These are phyloP conservation scores for Trichogramma dendrolimi DNA, from an alignment of 2,888 invertebrate species.

Conservation along the genomic window DNA sequence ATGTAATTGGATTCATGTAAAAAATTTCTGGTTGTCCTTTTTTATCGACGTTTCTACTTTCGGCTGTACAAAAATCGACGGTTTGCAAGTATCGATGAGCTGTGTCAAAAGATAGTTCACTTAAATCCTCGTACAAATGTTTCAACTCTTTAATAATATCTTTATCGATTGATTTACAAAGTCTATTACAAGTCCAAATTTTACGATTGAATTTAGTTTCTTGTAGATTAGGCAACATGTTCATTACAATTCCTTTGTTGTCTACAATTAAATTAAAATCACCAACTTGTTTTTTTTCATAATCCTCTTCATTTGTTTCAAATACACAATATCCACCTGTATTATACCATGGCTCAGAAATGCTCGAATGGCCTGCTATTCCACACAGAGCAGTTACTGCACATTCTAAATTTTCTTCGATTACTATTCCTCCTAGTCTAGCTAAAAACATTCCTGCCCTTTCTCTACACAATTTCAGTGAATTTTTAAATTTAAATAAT, in stretches of 20 bases:
- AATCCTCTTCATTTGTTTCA: neutral
- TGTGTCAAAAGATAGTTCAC: neutral
- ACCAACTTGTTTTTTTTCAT: neutral
- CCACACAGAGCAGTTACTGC: constrained; percentile 24
- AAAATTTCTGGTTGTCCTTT: constrained; percentile 15
- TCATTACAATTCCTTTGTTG: neutral
- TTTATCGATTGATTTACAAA: neutral
- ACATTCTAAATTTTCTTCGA: neutral
- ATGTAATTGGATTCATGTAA: constrained; percentile 16
- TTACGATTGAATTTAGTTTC: neutral
- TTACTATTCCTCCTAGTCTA: constrained; percentile 3
- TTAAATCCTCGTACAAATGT: neutral
- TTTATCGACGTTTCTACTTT: neutral
- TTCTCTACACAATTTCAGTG: constrained; percentile 7
- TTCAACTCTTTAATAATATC: neutral
- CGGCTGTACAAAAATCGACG: neutral
- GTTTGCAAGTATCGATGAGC: neutral
- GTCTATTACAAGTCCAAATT: neutral
- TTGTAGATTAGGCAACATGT: neutral
- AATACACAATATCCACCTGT: neutral
- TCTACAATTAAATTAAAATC: too few relatives aligned
- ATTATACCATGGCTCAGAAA: constrained; percentile 26
- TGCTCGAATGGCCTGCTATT: constrained; percentile 20
- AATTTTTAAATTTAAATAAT: constrained; percentile 1
- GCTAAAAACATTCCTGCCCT: constrained; percentile 18